Evolutionary conservation across 1,140 invertebrate species (phyloP).

Genomic region (Tetragnatha versicolor): DNA sequence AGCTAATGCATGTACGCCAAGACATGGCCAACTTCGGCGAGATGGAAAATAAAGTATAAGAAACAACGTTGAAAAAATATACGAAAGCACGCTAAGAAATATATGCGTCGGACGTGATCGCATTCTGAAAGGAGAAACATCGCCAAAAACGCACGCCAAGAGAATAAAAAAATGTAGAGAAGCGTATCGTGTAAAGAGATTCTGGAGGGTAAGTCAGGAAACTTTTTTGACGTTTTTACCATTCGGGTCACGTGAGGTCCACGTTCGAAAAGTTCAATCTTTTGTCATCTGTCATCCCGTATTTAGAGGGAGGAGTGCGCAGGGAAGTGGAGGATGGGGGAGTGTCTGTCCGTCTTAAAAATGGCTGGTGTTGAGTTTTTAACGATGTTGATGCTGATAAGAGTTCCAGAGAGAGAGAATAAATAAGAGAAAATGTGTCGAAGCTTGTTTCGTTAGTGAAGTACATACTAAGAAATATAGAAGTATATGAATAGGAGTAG

Average conservation of each 20-base stretch:
- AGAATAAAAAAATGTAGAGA: neutral
- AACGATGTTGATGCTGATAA: too few species aligned
- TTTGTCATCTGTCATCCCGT: slow-evolving; percentile 20
- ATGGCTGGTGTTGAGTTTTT: too few species aligned
- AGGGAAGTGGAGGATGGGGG: too few species aligned
- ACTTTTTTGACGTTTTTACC: neutral
- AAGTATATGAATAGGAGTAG: too few species aligned
- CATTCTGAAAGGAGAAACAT: neutral
- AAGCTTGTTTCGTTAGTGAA: too few species aligned
- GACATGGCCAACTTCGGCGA: too few species aligned
- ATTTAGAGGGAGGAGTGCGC: neutral
- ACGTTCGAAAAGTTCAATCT: slow-evolving; percentile 9
- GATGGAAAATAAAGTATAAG: slow-evolving; percentile 2
- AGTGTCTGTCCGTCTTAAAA: too few species aligned
- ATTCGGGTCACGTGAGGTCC: slow-evolving; percentile 1
- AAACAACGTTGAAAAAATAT: neutral
- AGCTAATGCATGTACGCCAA: too few species aligned
- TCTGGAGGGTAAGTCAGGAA: neutral
- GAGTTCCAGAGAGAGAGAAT: too few species aligned
- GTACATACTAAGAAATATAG: too few species aligned
- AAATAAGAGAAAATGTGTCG: too few species aligned
- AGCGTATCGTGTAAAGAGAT: neutral
- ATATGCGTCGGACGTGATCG: neutral
- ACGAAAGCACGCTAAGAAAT: neutral
- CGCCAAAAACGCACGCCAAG: neutral